phyloP scores from a whole-genome alignment of 2,888 invertebrate species.

The Seira ritae region DNA sequence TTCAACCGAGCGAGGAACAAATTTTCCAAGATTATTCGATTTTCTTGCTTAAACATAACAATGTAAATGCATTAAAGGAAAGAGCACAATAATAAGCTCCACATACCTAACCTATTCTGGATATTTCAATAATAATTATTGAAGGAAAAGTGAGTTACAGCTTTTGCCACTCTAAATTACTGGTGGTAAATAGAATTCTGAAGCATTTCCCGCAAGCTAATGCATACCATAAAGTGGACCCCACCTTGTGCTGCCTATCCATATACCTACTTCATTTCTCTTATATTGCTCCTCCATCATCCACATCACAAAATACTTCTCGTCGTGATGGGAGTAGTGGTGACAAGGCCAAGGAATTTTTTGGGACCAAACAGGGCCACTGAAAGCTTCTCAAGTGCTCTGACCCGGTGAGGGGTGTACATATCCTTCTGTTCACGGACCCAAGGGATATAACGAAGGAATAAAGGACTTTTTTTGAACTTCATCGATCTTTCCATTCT shows the following conservation, averaged over 20 bases:
- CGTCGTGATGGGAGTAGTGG: conserved; percentile 2
- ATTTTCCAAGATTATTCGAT: no score
- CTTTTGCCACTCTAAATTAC: no score
- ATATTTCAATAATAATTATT: no score
- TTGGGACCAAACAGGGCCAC: conserved; percentile 36
- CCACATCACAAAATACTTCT: not conserved
- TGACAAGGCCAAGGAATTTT: conserved; percentile 53
- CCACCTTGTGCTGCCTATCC: not conserved
- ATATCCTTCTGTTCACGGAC: conserved; percentile 26
- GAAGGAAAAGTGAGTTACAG: no score
- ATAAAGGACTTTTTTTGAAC: conserved; percentile 7
- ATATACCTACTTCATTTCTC: not conserved
- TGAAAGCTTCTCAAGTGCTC: conserved; percentile 37
- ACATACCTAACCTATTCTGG: no score
- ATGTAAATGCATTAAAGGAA: no score
- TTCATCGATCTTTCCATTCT: conserved; percentile 11
- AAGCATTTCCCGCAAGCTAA: not conserved
- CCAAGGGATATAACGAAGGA: not conserved
- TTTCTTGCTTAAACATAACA: no score
- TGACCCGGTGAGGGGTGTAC: conserved; percentile 55
- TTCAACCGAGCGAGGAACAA: no score
- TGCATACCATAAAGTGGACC: conserved; percentile 8
- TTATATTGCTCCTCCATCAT: not conserved
- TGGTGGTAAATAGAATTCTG: not conserved
- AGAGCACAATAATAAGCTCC: no score